Conservation (phyloP, 2,888 invertebrate genomes). For the Hipparchia sbordonii region DNA sequence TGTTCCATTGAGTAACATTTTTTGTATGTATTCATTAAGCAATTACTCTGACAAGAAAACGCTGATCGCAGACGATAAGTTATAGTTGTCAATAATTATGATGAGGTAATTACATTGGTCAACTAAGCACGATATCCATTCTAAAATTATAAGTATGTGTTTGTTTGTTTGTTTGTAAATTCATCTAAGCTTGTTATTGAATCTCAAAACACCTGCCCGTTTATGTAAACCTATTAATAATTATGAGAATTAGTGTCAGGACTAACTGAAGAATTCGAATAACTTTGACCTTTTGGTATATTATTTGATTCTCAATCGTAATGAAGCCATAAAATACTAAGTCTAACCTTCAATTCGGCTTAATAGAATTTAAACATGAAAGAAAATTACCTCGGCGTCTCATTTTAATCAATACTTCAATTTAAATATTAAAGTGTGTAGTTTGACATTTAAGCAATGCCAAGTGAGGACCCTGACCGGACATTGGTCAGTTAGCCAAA, state of each 20-base stretch:
- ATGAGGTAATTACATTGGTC: conserved; percentile 3
- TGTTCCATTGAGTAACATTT: not conserved
- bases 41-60: not conserved
- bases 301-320: conserved; percentile 4
- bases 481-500: conserved; percentile 57
- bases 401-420: not conserved
- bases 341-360: conserved; percentile 11
- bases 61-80: not conserved
- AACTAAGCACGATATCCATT: not conserved
- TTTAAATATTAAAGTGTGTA: not conserved
- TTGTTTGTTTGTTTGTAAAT: no score
- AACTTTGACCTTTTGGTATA: not conserved
- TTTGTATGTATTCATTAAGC: conserved; percentile 15
- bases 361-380: conserved; percentile 13
- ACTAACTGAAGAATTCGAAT: not conserved
- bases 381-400: not conserved
- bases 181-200: not conserved
- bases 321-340: conserved; percentile 26
- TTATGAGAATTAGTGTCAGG: not conserved
- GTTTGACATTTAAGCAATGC: conserved; percentile 51
- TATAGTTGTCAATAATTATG: conserved; percentile 2
- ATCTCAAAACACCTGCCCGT: not conserved
- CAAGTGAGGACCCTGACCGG: conserved; percentile 68
- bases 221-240: no score
- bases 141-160: no score